Evolutionary conservation across 2,797 vertebrate species (phyloP).

Genomic region (Otus scops): DNA sequence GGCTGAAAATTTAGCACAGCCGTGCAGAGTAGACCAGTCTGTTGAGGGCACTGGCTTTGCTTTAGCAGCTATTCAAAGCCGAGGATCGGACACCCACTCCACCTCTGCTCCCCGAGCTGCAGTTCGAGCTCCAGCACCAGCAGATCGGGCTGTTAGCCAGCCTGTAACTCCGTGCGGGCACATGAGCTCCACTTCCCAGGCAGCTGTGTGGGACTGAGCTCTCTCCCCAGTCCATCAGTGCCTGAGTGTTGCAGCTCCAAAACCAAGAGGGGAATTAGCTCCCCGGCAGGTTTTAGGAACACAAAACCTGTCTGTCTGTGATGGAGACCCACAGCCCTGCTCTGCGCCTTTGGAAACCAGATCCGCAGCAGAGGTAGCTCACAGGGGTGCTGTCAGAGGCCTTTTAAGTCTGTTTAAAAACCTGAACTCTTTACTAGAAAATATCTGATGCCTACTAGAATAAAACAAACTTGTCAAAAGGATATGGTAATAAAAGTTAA

Average conservation of each 20-base stretch:
- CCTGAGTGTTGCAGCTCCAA: not conserved
- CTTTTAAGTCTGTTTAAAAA: not conserved
- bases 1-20: not conserved
- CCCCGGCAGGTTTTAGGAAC: not conserved
- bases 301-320: not conserved
- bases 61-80: not conserved
- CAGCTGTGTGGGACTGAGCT: not conserved
- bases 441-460: not conserved
- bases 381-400: not conserved
- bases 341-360: not conserved
- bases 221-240: not conserved
- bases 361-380: fast-evolving
- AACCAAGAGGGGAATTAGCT: not conserved
- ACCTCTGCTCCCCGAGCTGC: not conserved
- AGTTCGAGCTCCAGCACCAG: not conserved
- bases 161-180: fast-evolving
- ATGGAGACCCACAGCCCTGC: not conserved
- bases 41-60: not conserved
- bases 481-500: not conserved
- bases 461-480: not conserved
- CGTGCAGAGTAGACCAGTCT: not conserved
- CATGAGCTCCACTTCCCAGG: not conserved
- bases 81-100: fast-evolving
- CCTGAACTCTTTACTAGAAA: not conserved
- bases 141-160: not conserved